Conservation (phyloP, 2,113 vertebrate genomes). For the Mormoops blainvillei region DNA sequence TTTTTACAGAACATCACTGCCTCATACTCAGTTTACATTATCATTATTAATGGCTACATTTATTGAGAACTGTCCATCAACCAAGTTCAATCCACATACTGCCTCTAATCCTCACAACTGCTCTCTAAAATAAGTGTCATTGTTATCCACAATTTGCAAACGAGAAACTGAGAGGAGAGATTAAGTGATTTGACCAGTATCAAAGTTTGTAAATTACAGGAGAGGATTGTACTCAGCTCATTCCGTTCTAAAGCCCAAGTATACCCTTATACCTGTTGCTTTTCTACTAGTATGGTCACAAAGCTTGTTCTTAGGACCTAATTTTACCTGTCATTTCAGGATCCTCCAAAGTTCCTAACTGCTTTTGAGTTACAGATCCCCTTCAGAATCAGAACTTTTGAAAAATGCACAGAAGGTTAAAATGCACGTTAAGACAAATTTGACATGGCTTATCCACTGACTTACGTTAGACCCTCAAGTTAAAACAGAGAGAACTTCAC, state of each 20-base stretch:
- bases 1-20: not conserved
- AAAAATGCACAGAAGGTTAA: not conserved
- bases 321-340: not conserved
- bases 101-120: not conserved
- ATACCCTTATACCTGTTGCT: not conserved
- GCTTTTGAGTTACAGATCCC: not conserved
- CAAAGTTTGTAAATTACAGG: not conserved
- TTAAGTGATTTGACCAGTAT: not conserved
- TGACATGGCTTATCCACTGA: not conserved
- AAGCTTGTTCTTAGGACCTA: not conserved
- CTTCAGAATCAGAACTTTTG: not conserved
- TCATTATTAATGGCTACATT: not conserved
- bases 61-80: not conserved
- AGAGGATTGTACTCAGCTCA: not conserved
- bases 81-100: not conserved
- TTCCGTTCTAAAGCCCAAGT: not conserved
- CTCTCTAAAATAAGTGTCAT: not conserved
- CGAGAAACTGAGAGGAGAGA: not conserved
- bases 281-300: not conserved
- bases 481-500: constrained; percentile 6
- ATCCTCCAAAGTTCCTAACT: not conserved
- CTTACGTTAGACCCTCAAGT: not conserved
- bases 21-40: not conserved
- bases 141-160: not conserved
- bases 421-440: not conserved